phyloP scores from a whole-genome alignment of 2,113 vertebrate genomes.

The Lepus americanus region DNA sequence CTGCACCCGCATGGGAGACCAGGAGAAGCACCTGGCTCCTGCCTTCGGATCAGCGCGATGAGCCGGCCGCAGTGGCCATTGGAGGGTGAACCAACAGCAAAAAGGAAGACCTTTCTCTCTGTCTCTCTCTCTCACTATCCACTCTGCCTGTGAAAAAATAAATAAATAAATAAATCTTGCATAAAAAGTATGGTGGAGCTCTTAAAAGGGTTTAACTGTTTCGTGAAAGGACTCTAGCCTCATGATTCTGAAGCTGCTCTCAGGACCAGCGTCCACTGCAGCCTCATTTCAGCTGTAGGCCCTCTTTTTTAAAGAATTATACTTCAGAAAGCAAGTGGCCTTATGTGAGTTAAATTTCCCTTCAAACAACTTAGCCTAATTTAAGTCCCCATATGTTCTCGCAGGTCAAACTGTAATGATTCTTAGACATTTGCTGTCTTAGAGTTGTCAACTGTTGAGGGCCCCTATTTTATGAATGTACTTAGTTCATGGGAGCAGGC shows the following conservation, averaged over 20 bases:
- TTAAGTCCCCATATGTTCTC: neutral
- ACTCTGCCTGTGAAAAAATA: no score
- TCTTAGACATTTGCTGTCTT: neutral
- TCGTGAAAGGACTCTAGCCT: neutral
- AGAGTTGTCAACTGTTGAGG: neutral
- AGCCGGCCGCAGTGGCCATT: no score
- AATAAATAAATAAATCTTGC: neutral
- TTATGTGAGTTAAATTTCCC: neutral
- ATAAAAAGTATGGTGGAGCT: neutral
- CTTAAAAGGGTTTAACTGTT: neutral
- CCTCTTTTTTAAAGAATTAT: neutral
- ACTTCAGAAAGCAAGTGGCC: neutral
- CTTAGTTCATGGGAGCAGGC: no score
- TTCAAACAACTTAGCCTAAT: constrained; percentile 9
- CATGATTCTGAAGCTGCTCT: neutral
- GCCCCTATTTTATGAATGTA: neutral
- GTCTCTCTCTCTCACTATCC: no score
- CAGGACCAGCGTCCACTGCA: neutral
- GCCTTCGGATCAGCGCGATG: no score
- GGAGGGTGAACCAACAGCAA: no score
- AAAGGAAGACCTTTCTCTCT: no score
- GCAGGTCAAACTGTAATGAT: neutral
- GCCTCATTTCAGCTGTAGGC: neutral
- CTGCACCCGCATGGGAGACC: no score
- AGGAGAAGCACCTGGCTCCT: no score